Base-by-base conservation (phyloP, 2,888 invertebrate species). In the Vesta saturnalis region DNA sequence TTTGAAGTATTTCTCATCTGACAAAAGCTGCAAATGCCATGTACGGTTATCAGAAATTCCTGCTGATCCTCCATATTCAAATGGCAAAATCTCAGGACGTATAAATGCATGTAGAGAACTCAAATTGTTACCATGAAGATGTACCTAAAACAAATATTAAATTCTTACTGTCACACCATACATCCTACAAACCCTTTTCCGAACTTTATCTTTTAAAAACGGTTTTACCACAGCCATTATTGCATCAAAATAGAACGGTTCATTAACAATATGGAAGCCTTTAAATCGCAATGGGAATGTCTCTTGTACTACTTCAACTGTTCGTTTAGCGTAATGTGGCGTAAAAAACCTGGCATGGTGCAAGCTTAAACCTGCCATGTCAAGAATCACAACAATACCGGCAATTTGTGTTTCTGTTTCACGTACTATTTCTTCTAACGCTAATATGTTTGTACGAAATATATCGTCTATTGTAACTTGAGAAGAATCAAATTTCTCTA, bases 151-250 rank as follows among this genome's bases (percentile, higher is more conserved):
- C 15, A 22, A 59, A 3, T 16, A 23, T 15, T 22, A 22, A 30
- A 15, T 56, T 35, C 22, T 47, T 46, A 10, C 16, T 18, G 8
- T 12, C 39, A 12, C 6, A 0, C 15, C 16, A 15, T n/a, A 61
- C 14, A 57, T n/a, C n/a, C 2, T 60, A 85, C 89, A 87, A 82
- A 93, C 92, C 84, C 93, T 88, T 77, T 86, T 91, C 82, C 89
- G 90, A 23, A 94, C 87, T 82, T 94, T 94, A 76, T 93, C 92
- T 75, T 89, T 88, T 73, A 94, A 88, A 80, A 94, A 92, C 5
- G 94, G 94, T 84, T 94, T 94, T 84, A 94, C 92, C 83, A 94
- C 89, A 69, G 89, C 86, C 93, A 83, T 82, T 14, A 84, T 77
- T 12, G 84, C 84, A 60, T 84, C 84, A 62, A 86, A 85, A 74